phyloP scores from a whole-genome alignment of 2,113 vertebrate species.

The Triplophysa dalaica region DNA sequence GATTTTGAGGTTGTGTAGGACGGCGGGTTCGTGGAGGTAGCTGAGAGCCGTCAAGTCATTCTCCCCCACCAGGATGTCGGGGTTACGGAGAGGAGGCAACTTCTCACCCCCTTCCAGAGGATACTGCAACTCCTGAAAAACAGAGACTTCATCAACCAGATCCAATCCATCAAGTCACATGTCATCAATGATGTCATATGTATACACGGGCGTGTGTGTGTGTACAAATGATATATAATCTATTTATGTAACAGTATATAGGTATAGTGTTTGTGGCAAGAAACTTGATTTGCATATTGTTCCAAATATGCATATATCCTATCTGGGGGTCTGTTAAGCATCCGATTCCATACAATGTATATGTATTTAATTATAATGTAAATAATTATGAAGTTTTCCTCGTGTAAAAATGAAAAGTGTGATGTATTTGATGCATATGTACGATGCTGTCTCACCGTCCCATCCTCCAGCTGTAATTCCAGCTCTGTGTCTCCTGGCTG shows the following conservation, averaged over 20 bases:
- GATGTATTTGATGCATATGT: too few species aligned
- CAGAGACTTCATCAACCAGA: constrained; percentile 13
- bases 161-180: neutral
- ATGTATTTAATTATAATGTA: too few species aligned
- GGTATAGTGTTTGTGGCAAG: too few species aligned
- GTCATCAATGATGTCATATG: neutral
- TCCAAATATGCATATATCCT: too few species aligned
- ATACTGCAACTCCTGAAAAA: constrained; percentile 76
- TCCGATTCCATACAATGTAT: too few species aligned
- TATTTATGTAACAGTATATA: too few species aligned
- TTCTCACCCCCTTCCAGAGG: constrained; percentile 72
- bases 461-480: constrained; percentile 84
- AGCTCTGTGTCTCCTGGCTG: constrained; percentile 76
- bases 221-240: too few species aligned
- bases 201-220: neutral
- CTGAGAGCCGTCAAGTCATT: constrained; percentile 98
- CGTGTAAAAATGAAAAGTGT: neutral
- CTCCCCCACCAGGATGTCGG: constrained; percentile 96
- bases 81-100: constrained; percentile 90
- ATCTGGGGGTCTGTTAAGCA: too few species aligned
- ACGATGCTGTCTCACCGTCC: constrained; percentile 76
- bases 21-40: constrained; percentile 94
- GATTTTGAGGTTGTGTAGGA: constrained; percentile 92
- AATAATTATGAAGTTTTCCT: neutral
- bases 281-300: too few species aligned